Evolutionary conservation across 2,797 vertebrate genomes (phyloP), one percentile per base, ranked within the genome.

Genomic region (Takifugu ocellatus): DNA sequence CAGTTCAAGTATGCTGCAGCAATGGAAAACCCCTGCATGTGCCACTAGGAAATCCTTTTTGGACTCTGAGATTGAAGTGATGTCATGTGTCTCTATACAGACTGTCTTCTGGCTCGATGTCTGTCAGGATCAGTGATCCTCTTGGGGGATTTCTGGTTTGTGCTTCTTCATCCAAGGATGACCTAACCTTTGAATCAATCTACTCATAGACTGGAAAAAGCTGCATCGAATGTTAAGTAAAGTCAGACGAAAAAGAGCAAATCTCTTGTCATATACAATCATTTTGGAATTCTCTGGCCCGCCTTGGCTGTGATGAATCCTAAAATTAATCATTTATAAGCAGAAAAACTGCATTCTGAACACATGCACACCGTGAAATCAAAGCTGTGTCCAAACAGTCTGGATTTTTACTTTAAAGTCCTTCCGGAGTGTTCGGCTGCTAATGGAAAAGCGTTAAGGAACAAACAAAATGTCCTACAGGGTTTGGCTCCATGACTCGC

Each of bases 111-210:
- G 54, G 56, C 59, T 42, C 45, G 21, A 63, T 46, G 63, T 54
- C 58, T 46, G 58, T 68, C 36, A 49, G 51, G 59, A 60, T 79
- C 57, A 61, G 54, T 29, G 54, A 65, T 51, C 56, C 66, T 60
- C 58, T 61, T 31, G 39, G 27, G 77, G 76, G 48, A 61, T 83
- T 82, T 76, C 63, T 74, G 65, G 61, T 66, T 65, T n/a, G 16
- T 48, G 48, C 66, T 74, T 39, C 51, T 42, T 58, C 36, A 53
- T 78, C 69, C 78, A 82, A 78, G 67, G 54, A 81, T 79, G 82
- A 83, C 59, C 72, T 78, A 76, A 80, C 67, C 56, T 66, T 49
- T 50, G 50, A 69, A 62, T 59, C 64, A 84, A 78, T 76, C 49
- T 58, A 44, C 48, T 74, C 69, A 21, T 50, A 72, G 52, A 57